Evolutionary conservation across 1,140 invertebrate genomes (phyloP), one percentile per base, ranked within the genome.

Genomic region (Phocides pigmalion): DNA sequence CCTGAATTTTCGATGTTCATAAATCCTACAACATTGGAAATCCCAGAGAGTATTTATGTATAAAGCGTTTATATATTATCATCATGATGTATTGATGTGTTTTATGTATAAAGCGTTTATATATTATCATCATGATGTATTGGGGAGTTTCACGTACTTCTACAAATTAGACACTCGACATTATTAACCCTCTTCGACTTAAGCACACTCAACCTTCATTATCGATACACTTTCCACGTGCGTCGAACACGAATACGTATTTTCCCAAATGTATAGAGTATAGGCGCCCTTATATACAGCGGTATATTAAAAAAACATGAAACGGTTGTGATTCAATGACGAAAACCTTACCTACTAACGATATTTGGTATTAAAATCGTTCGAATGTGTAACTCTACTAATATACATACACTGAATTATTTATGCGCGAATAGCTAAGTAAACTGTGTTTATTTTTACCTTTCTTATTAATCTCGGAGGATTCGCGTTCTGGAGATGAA

Each of bases 381-480:
- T 68, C 56, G 65, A 80, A 77, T 70, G 59, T 68, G 65, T 69
- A 70, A 64, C 68, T 73, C 70, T 66, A 73, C 68, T 75, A 68
- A 77, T 79, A 68, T 73, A 74, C 72, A 44, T 53, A 64, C 25
- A 58, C 46, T 79, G 68, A 76, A 70, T 72, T 73, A 76, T 74
- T 73, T 68, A 72, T 74, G 46, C 53, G 39, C 64, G 46, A 72
- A 76, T 63, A 59, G 62, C 63, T 64, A 70, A 68, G 59, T 64
- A 58, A 53, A 72, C 71, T 65, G 25, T 58, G 53, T 39, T 14
- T 71, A 73, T 71, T 59, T 68, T 72, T 85, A 89, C 86, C 87
- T 90, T 90, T 90, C 73, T 87, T 87, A 65, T 68, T 85, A 74
- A 79, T 84, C 66, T 90, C 87, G 62, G 59, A 56, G 58, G 80